Evolutionary conservation across 1,140 invertebrate genomes (phyloP).

Genomic region (Magallana gigas): DNA sequence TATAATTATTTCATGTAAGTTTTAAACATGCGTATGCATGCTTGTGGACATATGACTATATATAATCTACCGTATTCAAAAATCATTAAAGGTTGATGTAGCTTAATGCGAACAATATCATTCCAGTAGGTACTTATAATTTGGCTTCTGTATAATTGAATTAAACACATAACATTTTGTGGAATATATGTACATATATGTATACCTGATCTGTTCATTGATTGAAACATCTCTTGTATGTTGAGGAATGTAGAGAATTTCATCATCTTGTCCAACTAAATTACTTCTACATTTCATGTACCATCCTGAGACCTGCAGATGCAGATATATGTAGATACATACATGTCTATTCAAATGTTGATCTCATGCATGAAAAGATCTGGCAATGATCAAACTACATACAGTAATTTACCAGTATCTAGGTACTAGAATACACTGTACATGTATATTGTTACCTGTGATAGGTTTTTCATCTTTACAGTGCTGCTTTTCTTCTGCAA

Average conservation of each 20-base stretch:
- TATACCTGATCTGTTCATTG: not conserved
- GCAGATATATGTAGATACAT: not conserved
- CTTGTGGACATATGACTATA: not conserved
- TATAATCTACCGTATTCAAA: not conserved
- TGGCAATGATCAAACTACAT: no score
- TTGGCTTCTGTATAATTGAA: no score
- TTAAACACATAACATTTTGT: no score
- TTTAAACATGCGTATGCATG: not conserved
- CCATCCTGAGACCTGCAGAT: not conserved
- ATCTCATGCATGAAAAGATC: no score
- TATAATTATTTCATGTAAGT: not conserved
- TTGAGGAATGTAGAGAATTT: not conserved
- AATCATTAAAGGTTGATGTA: not conserved
- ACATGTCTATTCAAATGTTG: no score
- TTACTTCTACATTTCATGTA: not conserved
- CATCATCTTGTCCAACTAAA: not conserved
- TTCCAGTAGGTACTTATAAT: no score
- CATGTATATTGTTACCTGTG: not conserved
- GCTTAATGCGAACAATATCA: no score
- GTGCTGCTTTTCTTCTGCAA: conserved; percentile 36
- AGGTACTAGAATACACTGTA: not conserved
- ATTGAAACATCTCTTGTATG: not conserved
- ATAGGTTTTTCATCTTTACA: conserved; percentile 9
- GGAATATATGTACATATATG: not conserved
- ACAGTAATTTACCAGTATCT: no score